phyloP scores from a whole-genome alignment of 2,113 vertebrate genomes.

The Galemys pyrenaicus region DNA sequence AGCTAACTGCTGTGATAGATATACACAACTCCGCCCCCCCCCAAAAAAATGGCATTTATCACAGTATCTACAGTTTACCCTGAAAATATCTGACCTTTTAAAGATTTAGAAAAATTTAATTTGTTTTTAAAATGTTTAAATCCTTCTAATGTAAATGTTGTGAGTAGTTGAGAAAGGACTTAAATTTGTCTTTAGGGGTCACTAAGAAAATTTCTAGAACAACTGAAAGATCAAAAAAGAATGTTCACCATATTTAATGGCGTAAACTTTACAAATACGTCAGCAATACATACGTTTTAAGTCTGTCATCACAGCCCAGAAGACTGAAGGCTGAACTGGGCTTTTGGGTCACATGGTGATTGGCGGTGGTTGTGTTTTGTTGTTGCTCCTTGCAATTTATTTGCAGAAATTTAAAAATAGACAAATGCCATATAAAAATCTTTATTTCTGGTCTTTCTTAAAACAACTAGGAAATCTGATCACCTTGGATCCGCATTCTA shows the following conservation, averaged over 20 bases:
- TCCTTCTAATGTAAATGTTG: constrained; percentile 4
- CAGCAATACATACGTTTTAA: not conserved
- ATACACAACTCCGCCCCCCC: not conserved
- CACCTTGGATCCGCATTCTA: not conserved
- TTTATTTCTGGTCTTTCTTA: not conserved
- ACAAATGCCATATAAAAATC: not conserved
- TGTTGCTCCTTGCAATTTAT: constrained; percentile 1
- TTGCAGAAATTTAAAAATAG: constrained; percentile 45
- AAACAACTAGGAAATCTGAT: not conserved
- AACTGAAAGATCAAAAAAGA: constrained; percentile 18
- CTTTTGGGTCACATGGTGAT: not conserved
- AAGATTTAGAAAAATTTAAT: too few species aligned
- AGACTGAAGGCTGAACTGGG: not conserved
- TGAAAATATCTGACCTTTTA: not conserved
- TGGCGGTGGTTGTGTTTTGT: not conserved
- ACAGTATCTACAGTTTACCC: not conserved
- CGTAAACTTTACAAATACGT: not conserved
- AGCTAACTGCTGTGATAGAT: not conserved
- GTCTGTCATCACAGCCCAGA: not conserved
- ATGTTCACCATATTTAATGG: not conserved
- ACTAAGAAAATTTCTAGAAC: constrained; percentile 20
- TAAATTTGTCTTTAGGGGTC: not conserved
- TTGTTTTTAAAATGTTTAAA: not conserved
- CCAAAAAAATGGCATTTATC: not conserved
- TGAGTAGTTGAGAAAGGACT: not conserved